These are phyloP conservation scores for Drosophila seguyi DNA, from an alignment of 1,140 invertebrate genomes.

Conservation along the genomic window DNA sequence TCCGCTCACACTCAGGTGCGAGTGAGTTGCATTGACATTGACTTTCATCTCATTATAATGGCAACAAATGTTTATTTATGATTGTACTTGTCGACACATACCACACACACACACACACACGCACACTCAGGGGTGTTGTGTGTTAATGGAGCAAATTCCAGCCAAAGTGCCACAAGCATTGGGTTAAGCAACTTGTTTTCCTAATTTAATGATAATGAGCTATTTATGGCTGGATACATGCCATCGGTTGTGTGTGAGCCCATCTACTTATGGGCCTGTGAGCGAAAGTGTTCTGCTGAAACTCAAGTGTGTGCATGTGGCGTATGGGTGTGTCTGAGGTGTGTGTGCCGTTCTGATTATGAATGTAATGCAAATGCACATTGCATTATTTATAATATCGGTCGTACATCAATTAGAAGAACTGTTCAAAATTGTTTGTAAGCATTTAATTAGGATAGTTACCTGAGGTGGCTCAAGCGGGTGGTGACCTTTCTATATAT, in stretches of 20 bases:
- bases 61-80: constrained; percentile 72
- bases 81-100: constrained; percentile 43
- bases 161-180: constrained; percentile 61
- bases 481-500: background rate
- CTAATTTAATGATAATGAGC: constrained; percentile 82
- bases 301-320: background rate
- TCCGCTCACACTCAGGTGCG: constrained; percentile 21
- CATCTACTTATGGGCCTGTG: constrained; percentile 24
- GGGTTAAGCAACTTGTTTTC: constrained; percentile 74
- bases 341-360: constrained; percentile 9
- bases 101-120: background rate
- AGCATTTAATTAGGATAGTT: constrained; percentile 14
- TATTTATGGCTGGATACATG: constrained; percentile 73
- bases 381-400: constrained; percentile 36
- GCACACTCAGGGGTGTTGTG: constrained; percentile 6
- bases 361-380: constrained; percentile 29
- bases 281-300: constrained; percentile 62
- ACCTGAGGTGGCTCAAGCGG: background rate
- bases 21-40: constrained; percentile 71
- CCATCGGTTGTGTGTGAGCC: constrained; percentile 29
- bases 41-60: constrained; percentile 81
- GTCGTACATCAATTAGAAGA: constrained; percentile 10
- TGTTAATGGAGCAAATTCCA: constrained; percentile 47
- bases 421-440: constrained; percentile 9
- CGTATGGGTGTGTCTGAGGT: constrained; percentile 13